Percentiles rank a stretch among this genome's conserved stretches.
Evolutionary conservation across 53 echinoderm and acorn worm genomes (phyloP).

Genomic region (Echinometra lucunter): DNA sequence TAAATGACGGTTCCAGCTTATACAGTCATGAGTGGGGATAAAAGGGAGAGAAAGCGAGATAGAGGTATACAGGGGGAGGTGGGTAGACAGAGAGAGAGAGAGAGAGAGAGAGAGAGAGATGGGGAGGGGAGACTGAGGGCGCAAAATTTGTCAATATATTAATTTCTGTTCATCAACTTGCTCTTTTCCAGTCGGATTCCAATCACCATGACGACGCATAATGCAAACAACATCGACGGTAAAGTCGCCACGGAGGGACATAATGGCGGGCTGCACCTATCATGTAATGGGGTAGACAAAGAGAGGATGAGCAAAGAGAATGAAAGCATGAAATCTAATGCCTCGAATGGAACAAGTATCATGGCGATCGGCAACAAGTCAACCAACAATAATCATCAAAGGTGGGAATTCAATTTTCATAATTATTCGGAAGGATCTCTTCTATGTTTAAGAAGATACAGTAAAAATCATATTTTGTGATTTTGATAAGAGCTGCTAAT

Average conservation of each 20-base stretch:
- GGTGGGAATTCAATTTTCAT: neutral
- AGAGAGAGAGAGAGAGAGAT: neutral
- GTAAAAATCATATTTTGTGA: neutral
- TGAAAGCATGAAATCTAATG: neutral
- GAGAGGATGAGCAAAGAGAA: neutral
- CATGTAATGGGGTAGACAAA: neutral
- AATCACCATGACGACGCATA: conserved; percentile 36
- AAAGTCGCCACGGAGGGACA: neutral
- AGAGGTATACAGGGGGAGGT: neutral
- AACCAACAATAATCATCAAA: neutral
- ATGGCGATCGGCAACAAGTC: conserved; percentile 5
- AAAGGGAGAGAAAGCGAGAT: neutral
- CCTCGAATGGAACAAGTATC: conserved; percentile 10
- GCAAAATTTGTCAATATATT: conserved; percentile 2
- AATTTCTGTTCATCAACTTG: conserved; percentile 18
- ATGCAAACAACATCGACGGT: conserved; percentile 47
- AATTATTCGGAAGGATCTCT: neutral
- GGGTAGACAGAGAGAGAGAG: conserved; percentile 1
- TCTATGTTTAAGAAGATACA: neutral
- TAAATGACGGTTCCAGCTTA: neutral
- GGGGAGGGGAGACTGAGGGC: neutral
- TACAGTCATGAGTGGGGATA: neutral
- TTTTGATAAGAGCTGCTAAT: no score
- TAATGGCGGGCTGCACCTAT: neutral
- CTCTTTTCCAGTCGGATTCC: conserved; percentile 46